Conservation (phyloP, 2,888 invertebrate species). For the Sinotaia quadrata region DNA sequence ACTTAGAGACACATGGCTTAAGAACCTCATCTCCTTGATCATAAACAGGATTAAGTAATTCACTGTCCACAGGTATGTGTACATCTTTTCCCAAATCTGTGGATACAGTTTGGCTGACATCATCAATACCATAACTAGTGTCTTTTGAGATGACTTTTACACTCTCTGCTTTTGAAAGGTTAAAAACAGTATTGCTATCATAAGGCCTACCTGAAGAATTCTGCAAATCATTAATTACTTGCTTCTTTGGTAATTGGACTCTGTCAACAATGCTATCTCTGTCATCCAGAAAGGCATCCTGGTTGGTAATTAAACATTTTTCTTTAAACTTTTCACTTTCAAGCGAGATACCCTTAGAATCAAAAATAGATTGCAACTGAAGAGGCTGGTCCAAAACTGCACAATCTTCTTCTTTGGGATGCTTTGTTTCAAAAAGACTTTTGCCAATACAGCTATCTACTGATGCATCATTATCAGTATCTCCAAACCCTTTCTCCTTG, state of each 20-base stretch:
- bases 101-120: neutral
- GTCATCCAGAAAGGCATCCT: constrained; percentile 34
- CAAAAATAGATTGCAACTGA: too few relatives aligned
- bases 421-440: neutral
- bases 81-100: neutral
- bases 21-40: too few relatives aligned
- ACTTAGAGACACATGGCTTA: neutral
- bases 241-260: neutral
- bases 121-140: neutral
- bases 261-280: neutral
- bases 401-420: too few relatives aligned
- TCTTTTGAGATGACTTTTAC: neutral
- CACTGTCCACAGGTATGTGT: neutral
- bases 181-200: neutral
- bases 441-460: neutral
- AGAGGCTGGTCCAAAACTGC: too few relatives aligned
- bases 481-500: constrained; percentile 1
- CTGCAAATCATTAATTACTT: neutral
- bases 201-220: too few relatives aligned
- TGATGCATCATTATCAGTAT: neutral
- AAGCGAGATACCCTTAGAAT: too few relatives aligned
- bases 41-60: neutral
- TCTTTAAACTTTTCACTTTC: constrained; percentile 27
- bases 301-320: constrained; percentile 35
- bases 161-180: neutral